These are phyloP conservation scores for Goniozus legneri DNA, from an alignment of 1,140 invertebrate genomes.

Conservation along the genomic window DNA sequence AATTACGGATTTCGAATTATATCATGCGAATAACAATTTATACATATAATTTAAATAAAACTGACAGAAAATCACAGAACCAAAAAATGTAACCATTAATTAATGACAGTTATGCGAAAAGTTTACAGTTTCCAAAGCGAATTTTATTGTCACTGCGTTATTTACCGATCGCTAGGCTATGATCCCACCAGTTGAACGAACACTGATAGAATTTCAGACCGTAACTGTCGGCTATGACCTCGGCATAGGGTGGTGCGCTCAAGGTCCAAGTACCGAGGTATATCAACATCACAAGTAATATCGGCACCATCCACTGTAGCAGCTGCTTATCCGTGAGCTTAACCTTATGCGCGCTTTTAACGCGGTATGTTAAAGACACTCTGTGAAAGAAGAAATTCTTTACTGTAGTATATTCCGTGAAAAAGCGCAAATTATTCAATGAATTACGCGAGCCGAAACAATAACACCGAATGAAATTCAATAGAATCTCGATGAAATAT, in stretches of 20 bases:
- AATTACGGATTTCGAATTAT: no score
- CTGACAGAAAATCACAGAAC: no score
- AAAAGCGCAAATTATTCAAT: not conserved
- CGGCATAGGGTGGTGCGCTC: conserved; percentile 72
- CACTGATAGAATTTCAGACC: conserved; percentile 84
- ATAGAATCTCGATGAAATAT: no score
- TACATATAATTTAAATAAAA: no score
- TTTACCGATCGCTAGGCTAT: conserved; percentile 79
- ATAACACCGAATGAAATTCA: no score
- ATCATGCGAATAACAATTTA: no score
- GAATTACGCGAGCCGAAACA: no score
- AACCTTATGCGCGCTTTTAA: conserved; percentile 88
- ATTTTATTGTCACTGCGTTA: not conserved
- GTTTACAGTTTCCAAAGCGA: no score
- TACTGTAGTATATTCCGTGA: no score
- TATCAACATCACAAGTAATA: conserved; percentile 81
- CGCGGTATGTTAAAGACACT: conserved; percentile 89
- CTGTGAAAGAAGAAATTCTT: conserved; percentile 51
- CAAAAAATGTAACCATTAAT: no score
- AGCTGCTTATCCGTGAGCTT: conserved; percentile 89
- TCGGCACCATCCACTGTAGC: conserved; percentile 87
- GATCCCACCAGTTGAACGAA: conserved; percentile 90
- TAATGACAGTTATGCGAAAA: no score
- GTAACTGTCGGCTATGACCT: conserved; percentile 69
- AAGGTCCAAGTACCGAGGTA: conserved; percentile 88